Evolutionary conservation across 2,797 vertebrate genomes (phyloP).

Genomic region (Myotis pilosus): DNA sequence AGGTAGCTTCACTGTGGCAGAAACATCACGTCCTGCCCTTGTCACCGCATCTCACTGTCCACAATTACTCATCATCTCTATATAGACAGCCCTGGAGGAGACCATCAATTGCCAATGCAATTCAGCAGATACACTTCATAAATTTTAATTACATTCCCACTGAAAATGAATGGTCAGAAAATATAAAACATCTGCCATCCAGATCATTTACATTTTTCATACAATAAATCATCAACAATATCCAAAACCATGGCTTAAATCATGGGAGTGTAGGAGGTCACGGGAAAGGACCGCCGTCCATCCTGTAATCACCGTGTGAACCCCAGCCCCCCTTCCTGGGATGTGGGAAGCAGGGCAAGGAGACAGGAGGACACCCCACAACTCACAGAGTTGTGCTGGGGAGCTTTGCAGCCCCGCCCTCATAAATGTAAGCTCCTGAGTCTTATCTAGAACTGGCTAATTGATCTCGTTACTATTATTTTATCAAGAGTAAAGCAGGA

Average conservation of each 20-base stretch:
- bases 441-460: slow-evolving; percentile 74
- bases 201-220: slow-evolving; percentile 94
- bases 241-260: slow-evolving; percentile 87
- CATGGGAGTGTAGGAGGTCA: slow-evolving; percentile 86
- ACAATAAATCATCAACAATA: slow-evolving; percentile 93
- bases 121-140: slow-evolving; percentile 99
- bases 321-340: slow-evolving; percentile 67
- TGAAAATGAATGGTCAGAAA: slow-evolving; percentile 99
- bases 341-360: slow-evolving; percentile 67
- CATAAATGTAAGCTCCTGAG: slow-evolving; percentile 70
- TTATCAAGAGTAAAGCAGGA: slow-evolving; percentile 75
- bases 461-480: slow-evolving; percentile 75
- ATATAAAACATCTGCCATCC: slow-evolving; percentile 98
- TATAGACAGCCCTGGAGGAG: slow-evolving; percentile 92
- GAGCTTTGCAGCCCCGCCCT: slow-evolving; percentile 68
- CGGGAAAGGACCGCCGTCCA: slow-evolving; percentile 79
- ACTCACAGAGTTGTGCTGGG: slow-evolving; percentile 63
- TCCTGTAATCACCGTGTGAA: slow-evolving; percentile 76
- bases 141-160: slow-evolving; percentile 97
- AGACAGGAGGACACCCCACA: rapidly evolving
- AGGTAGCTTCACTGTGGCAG: slow-evolving; percentile 85
- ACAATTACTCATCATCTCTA: slow-evolving; percentile 94
- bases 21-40: slow-evolving; percentile 90
- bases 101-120: slow-evolving; percentile 97
- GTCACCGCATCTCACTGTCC: slow-evolving; percentile 91